phyloP scores from a whole-genome alignment of 2,113 vertebrate species.

The Rissa tridactyla region DNA sequence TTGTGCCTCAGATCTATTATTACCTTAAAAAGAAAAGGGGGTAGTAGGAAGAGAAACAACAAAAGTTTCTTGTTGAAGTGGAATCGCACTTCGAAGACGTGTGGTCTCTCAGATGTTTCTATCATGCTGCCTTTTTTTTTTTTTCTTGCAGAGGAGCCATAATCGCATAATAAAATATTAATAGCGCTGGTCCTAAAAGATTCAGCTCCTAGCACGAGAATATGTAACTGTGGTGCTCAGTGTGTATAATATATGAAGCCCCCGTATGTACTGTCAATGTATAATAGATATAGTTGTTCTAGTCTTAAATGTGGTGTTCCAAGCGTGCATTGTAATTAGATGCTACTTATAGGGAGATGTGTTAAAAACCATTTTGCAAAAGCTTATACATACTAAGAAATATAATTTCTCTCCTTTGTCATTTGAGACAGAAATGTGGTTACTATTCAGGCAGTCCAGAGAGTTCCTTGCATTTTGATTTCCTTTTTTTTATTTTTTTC shows the following conservation, averaged over 20 bases:
- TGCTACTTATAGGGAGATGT: not conserved
- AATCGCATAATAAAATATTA: not conserved
- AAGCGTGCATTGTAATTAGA: not conserved
- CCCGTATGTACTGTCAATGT: not conserved
- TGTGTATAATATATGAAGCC: not conserved
- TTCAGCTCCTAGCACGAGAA: not conserved
- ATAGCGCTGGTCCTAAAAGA: not conserved
- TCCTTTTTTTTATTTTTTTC: not conserved
- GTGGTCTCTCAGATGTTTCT: not conserved
- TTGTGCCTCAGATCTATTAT: not conserved
- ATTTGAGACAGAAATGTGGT: not conserved
- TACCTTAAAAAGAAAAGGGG: not conserved
- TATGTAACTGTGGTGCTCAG: not conserved
- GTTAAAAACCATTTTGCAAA: not conserved
- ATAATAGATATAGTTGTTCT: not conserved
- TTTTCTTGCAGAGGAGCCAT: not conserved
- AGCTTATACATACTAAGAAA: not conserved
- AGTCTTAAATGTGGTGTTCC: not conserved
- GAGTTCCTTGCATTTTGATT: not conserved
- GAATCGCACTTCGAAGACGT: rapidly evolving
- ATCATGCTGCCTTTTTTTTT: too few species aligned
- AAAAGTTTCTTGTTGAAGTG: not conserved
- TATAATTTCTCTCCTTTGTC: not conserved
- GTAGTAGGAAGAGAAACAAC: not conserved
- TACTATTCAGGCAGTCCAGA: not conserved